phyloP scores from a whole-genome alignment of 2,797 vertebrate species.

The Phataginus tricuspis region DNA sequence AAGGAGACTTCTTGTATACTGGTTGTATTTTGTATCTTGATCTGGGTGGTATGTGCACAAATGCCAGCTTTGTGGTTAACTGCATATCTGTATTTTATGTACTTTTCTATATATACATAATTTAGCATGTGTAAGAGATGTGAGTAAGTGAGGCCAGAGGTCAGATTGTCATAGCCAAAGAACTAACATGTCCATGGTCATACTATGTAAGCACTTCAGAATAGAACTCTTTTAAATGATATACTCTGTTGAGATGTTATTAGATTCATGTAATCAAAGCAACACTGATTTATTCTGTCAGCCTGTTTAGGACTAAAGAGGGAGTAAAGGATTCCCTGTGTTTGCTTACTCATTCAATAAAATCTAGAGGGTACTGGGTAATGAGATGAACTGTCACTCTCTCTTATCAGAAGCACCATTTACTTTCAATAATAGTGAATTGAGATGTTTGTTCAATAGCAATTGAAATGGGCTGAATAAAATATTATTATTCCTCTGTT shows the following conservation, averaged over 20 bases:
- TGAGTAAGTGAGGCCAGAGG: neutral
- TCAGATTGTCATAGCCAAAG: neutral
- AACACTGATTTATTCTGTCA: neutral
- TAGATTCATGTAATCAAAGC: neutral
- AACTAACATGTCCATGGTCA: neutral
- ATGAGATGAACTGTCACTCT: neutral
- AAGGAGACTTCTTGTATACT: neutral
- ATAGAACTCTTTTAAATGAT: neutral
- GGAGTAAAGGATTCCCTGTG: neutral
- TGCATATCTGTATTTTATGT: neutral
- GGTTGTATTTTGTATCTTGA: neutral
- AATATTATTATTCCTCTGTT: neutral
- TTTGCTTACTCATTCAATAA: neutral
- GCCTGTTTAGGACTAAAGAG: neutral
- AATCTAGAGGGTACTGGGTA: neutral
- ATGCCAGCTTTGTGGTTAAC: neutral
- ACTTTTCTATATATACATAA: neutral
- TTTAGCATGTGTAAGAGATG: neutral
- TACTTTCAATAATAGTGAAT: neutral
- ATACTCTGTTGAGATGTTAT: slow-evolving; percentile 14
- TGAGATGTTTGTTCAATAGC: neutral
- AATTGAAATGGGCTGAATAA: neutral
- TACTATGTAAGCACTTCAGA: neutral
- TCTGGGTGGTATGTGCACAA: neutral
- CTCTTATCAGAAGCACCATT: neutral